Base-by-base conservation (phyloP, 2,113 vertebrate species). In the Leptobrachium leishanense region DNA sequence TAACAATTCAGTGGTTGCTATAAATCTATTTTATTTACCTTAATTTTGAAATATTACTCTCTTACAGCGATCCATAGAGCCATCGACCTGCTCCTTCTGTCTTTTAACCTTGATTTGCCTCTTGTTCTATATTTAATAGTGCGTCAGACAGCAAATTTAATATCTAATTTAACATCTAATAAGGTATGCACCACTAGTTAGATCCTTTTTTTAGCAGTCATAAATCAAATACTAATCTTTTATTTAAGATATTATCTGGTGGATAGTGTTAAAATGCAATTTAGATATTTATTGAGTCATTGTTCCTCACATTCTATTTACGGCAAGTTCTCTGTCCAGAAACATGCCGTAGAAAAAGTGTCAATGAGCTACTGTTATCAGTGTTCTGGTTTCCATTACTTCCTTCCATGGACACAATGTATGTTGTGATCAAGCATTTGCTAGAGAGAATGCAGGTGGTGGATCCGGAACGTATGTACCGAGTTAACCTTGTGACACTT, bases 41-140 rank as follows among this genome's bases (percentile, higher is more conserved):
- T 12, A 5, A 2, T 59, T 70, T 50, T 70, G 42, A 70, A 12
- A 20, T 44, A 70, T 43, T 12, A n/a, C 68, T 50, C 12, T 50
- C 43, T 50, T 5, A 11, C 67, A 41, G 31, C 59, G 77, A 73
- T 46, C 74, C 70, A 79, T 68, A 63, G 74, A 53, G 63, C 43
- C 43, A 6, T 20, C 3, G 68, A 64, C 20, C n/a, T 31, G 62
- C 62, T 68, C 77, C 63, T 67, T 67, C 62, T 74, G 72, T 74
- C 77, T 73, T n/a, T 68, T 79, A 74, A 79, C 77, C 77, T 79
- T 79, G 77, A 68, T 73, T 79, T 68, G 63, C 68, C 77, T 79
- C 63, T 2, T n/a, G 70, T 42, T 79, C 41, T 67, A 53, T 67
- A 70, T 67, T 70, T 50, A 66, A 73, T 50, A 67, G 62, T 20